Evolutionary conservation across 2,888 invertebrate genomes (phyloP).

Genomic region (Marasmarcha lunaedactyla): DNA sequence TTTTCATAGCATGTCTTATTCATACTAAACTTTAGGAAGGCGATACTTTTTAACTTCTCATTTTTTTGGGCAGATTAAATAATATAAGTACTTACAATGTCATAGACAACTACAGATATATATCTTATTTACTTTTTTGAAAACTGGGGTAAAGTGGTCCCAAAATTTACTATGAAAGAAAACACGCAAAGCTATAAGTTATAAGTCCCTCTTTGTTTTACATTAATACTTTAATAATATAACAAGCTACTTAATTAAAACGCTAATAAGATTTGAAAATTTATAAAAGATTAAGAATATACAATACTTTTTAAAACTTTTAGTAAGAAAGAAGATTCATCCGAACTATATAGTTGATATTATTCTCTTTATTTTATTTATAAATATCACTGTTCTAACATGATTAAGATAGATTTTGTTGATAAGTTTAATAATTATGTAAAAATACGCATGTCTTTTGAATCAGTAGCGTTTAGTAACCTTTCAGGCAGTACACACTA

Average conservation of each 20-base stretch:
- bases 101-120: too few relatives aligned
- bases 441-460: too few relatives aligned
- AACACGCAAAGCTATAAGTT: constrained; percentile 42
- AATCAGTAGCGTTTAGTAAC: too few relatives aligned
- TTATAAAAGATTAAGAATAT: constrained; percentile 12
- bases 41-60: too few relatives aligned
- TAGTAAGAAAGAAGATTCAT: too few relatives aligned
- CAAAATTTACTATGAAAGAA: constrained; percentile 66
- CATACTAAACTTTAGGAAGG: constrained; percentile 55
- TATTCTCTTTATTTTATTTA: constrained; percentile 38
- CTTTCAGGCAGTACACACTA: too few relatives aligned
- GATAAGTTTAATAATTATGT: too few relatives aligned
- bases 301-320: constrained; percentile 22
- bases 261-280: constrained; percentile 41
- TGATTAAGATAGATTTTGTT: constrained; percentile 8
- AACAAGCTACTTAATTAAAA: constrained; percentile 43
- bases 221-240: constrained; percentile 22
- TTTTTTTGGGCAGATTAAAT: constrained; percentile 1
- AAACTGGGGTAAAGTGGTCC: constrained; percentile 49
- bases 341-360: constrained; percentile 14
- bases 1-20: constrained; percentile 41
- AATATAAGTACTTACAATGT: not conserved
- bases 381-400: constrained; percentile 61
- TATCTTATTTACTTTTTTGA: not conserved
- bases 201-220: constrained; percentile 23